Percentiles rank a stretch among this genome's conserved stretches.
These are phyloP conservation scores for Eulemur rufifrons DNA, from an alignment of 2,113 vertebrate genomes.

Conservation along the genomic window DNA sequence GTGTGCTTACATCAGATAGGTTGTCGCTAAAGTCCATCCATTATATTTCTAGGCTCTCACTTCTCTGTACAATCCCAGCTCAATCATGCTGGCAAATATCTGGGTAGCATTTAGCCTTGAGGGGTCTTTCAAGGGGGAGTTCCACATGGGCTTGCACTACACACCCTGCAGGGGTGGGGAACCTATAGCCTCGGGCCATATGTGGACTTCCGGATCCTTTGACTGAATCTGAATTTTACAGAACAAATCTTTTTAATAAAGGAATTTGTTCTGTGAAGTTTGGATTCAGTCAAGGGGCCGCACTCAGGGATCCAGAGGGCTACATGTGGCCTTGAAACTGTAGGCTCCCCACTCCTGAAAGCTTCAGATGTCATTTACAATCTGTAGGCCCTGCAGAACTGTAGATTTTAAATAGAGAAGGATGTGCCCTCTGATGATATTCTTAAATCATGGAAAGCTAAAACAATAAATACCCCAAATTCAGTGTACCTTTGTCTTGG, in stretches of 20 bases:
- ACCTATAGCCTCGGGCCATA: too few relatives aligned
- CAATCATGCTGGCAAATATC: background rate
- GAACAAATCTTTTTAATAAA: background rate
- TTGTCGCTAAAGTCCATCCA: slow-evolving; percentile 40
- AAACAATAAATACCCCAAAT: background rate
- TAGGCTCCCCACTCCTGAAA: background rate
- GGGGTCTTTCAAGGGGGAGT: background rate
- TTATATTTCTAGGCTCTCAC: background rate
- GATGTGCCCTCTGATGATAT: background rate
- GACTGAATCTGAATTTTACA: background rate
- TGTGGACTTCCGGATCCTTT: too few relatives aligned
- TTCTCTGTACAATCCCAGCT: background rate
- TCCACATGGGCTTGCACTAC: background rate
- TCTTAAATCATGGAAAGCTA: slow-evolving; percentile 10
- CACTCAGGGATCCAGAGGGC: too few relatives aligned
- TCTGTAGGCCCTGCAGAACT: background rate
- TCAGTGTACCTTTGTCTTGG: background rate
- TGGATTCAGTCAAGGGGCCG: too few relatives aligned
- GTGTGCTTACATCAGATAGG: slow-evolving; percentile 20
- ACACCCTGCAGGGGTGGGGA: background rate
- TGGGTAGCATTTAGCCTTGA: background rate
- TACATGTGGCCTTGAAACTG: too few relatives aligned
- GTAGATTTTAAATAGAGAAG: slow-evolving; percentile 14
- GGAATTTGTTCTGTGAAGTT: too few relatives aligned
- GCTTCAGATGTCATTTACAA: background rate